phyloP scores from a whole-genome alignment of 2,113 vertebrate species.

The Pandion haliaetus region DNA sequence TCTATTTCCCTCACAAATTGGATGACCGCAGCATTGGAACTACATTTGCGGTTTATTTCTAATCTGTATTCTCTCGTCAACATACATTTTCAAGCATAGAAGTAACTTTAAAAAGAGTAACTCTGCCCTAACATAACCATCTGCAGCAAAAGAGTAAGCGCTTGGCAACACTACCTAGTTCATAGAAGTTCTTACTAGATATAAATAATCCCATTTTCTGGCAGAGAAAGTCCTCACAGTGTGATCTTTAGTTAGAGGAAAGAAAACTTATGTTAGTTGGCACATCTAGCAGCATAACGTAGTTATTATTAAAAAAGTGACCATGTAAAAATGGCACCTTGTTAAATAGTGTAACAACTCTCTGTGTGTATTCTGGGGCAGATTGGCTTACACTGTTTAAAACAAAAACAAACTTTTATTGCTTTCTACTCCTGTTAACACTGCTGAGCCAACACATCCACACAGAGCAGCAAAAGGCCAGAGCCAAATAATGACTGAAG shows the following conservation, averaged over 20 bases:
- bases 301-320: conserved; percentile 48
- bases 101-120: conserved; percentile 1
- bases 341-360: conserved; percentile 34
- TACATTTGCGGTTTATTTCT: background rate
- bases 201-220: conserved; percentile 70
- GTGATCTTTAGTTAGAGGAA: conserved; percentile 67
- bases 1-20: background rate
- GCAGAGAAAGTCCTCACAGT: conserved; percentile 58
- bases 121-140: conserved; percentile 1
- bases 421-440: conserved; percentile 16
- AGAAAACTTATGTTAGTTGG: conserved; percentile 68
- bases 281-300: conserved; percentile 53
- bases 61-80: background rate
- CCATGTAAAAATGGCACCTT: conserved; percentile 46
- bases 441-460: background rate
- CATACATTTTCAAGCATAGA: background rate
- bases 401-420: conserved; percentile 47
- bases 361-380: background rate
- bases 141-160: conserved; percentile 30
- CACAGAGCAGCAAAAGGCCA: background rate
- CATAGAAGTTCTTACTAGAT: conserved; percentile 66
- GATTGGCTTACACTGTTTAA: conserved; percentile 22
- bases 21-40: background rate
- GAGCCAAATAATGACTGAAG: background rate
- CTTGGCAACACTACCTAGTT: conserved; percentile 63